A percentile compares a stretch with the other conserved stretches of the same genome.
Evolutionary conservation across 2,888 invertebrate species (phyloP).

Genomic region (Rhagophthalmus giganteus): DNA sequence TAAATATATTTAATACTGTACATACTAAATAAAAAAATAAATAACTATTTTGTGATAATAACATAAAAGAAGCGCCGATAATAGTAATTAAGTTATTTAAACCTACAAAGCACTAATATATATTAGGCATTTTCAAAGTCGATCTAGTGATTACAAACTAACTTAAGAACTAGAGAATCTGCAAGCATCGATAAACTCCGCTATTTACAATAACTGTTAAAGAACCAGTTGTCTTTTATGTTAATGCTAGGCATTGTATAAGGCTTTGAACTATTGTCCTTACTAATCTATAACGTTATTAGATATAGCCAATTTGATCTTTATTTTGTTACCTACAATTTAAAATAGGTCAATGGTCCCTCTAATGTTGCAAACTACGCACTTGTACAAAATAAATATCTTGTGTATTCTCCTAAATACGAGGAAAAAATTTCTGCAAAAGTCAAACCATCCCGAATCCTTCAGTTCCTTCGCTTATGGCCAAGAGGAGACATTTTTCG

Average conservation of each 20-base stretch:
- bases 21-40: conserved; percentile 23
- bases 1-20: conserved; percentile 10
- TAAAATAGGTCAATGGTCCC: conserved; percentile 20
- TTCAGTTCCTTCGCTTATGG: conserved; percentile 94
- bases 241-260: conserved; percentile 19
- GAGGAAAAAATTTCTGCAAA: neutral
- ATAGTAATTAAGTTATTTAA: neutral
- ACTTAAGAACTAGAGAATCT: too few species aligned
- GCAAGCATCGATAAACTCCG: conserved; percentile 1
- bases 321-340: conserved; percentile 6
- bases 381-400: neutral
- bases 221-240: conserved; percentile 8
- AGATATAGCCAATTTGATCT: too few species aligned
- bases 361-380: conserved; percentile 6
- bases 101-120: neutral
- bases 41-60: conserved; percentile 13
- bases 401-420: conserved; percentile 1
- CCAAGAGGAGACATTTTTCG: conserved; percentile 84
- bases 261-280: conserved; percentile 28
- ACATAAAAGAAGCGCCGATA: conserved; percentile 7
- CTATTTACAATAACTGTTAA: conserved; percentile 1
- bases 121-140: neutral
- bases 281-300: conserved; percentile 22
- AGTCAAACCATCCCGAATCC: conserved; percentile 78
- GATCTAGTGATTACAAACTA: conserved; percentile 1